These are phyloP conservation scores for Neolamprologus toae DNA, from an alignment of 2,113 vertebrate species.

Conservation along the genomic window DNA sequence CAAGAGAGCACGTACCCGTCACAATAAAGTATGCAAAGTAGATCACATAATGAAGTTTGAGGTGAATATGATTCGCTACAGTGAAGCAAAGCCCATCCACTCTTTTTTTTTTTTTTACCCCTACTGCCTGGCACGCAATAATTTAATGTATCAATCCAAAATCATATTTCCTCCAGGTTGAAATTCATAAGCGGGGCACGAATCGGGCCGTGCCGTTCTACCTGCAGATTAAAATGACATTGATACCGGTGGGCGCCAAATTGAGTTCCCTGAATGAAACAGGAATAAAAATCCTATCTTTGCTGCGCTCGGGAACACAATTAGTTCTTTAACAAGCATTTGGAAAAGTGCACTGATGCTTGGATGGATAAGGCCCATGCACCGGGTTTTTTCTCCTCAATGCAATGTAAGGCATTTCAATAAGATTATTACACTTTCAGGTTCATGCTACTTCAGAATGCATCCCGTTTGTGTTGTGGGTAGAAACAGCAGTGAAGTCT, in stretches of 20 bases:
- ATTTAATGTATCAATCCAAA: slow-evolving; percentile 43
- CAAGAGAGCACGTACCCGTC: slow-evolving; percentile 22
- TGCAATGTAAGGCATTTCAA: slow-evolving; percentile 40
- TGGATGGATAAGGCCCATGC: slow-evolving; percentile 19
- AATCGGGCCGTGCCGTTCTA: background rate
- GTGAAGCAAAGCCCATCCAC: background rate
- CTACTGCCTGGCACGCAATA: slow-evolving; percentile 1
- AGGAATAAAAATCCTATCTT: slow-evolving; percentile 14
- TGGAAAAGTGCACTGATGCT: slow-evolving; percentile 25
- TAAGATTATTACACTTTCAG: background rate
- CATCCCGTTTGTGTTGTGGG: background rate
- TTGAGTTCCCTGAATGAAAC: slow-evolving; percentile 31
- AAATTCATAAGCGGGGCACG: background rate
- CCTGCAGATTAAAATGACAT: slow-evolving; percentile 39
- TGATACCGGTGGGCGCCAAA: slow-evolving; percentile 7
- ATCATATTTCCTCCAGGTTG: slow-evolving; percentile 39
- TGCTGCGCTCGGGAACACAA: slow-evolving; percentile 4
- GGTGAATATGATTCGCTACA: slow-evolving; percentile 28
- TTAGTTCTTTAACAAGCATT: slow-evolving; percentile 33
- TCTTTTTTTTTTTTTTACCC: background rate
- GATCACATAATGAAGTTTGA: slow-evolving; percentile 41
- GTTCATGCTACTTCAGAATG: slow-evolving; percentile 11
- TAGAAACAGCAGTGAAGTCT: background rate
- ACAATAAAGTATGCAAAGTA: slow-evolving; percentile 56
- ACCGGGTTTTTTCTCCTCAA: background rate